Conservation (phyloP, 1,140 invertebrate genomes). For the Drosophila melanica region DNA sequence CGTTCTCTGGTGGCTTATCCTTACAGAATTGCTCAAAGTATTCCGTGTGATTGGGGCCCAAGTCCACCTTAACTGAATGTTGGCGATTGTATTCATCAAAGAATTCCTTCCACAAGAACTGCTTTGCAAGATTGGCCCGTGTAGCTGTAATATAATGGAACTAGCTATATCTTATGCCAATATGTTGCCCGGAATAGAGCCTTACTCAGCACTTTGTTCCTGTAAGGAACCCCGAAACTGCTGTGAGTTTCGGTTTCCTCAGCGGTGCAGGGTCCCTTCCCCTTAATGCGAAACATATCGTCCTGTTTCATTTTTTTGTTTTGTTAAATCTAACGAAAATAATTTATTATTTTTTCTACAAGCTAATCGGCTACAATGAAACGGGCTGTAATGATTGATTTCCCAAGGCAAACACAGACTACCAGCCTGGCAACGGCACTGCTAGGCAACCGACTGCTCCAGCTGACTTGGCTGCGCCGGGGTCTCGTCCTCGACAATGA, state of each 20-base stretch:
- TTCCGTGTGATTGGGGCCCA: slow-evolving; percentile 53
- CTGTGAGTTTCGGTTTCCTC: slow-evolving; percentile 53
- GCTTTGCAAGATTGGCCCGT: slow-evolving; percentile 57
- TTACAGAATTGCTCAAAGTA: slow-evolving; percentile 77
- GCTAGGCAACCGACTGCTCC: slow-evolving; percentile 52
- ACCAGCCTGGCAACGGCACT: slow-evolving; percentile 25
- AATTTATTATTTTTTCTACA: slow-evolving; percentile 57
- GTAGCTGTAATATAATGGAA: slow-evolving; percentile 49
- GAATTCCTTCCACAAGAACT: slow-evolving; percentile 75
- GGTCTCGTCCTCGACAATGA: slow-evolving; percentile 72
- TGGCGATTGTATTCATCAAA: slow-evolving; percentile 74
- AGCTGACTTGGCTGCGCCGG: background rate
- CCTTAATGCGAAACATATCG: slow-evolving; percentile 25
- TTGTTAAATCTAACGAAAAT: slow-evolving; percentile 53
- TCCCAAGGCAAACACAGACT: slow-evolving; percentile 35
- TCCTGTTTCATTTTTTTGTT: slow-evolving; percentile 7
- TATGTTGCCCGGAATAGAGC: background rate
- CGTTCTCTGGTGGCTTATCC: slow-evolving; percentile 60
- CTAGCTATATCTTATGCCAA: background rate
- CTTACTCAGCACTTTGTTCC: slow-evolving; percentile 60
- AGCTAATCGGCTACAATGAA: slow-evolving; percentile 4
- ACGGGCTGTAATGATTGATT: slow-evolving; percentile 22
- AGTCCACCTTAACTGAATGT: background rate
- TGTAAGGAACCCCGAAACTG: slow-evolving; percentile 58
- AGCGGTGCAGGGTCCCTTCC: slow-evolving; percentile 41